Conservation (phyloP, 2,888 invertebrate species). For the Drosophila aldrichi region DNA sequence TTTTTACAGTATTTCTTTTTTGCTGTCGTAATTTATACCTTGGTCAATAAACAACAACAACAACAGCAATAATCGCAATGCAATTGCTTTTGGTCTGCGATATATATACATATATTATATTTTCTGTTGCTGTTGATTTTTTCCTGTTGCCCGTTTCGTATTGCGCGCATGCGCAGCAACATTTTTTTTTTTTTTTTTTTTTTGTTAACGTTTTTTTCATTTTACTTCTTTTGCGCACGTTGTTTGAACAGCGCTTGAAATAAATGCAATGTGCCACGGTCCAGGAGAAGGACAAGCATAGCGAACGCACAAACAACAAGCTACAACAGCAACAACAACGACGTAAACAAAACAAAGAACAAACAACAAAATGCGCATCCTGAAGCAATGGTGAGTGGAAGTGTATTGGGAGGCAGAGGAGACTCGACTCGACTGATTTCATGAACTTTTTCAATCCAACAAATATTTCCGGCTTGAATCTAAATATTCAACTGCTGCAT, state of each 20-base stretch:
- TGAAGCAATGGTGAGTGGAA: conserved; percentile 82
- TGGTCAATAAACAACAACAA: conserved; percentile 49
- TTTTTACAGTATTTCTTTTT: conserved; percentile 31
- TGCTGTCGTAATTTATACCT: conserved; percentile 56
- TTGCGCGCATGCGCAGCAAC: conserved; percentile 48
- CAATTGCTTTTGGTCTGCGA: conserved; percentile 26
- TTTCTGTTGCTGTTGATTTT: background rate
- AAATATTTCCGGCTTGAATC: background rate
- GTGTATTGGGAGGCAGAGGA: too few species aligned
- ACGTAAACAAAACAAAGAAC: conserved; percentile 13
- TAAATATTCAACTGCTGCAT: background rate
- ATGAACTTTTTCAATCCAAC: background rate
- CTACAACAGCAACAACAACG: conserved; percentile 10
- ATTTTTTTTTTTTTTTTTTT: conserved; percentile 13
- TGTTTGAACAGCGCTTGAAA: conserved; percentile 32
- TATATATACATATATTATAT: background rate
- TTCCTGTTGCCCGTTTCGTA: conserved; percentile 30
- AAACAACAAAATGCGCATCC: conserved; percentile 77
- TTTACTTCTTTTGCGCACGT: conserved; percentile 12
- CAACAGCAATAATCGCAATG: conserved; percentile 18
- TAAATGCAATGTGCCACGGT: conserved; percentile 44
- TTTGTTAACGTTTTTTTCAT: background rate
- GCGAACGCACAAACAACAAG: conserved; percentile 8
- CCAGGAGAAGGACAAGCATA: conserved; percentile 25
- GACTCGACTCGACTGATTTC: background rate